phyloP scores from a whole-genome alignment of 2,113 vertebrate species.

The Ailurus styani region DNA sequence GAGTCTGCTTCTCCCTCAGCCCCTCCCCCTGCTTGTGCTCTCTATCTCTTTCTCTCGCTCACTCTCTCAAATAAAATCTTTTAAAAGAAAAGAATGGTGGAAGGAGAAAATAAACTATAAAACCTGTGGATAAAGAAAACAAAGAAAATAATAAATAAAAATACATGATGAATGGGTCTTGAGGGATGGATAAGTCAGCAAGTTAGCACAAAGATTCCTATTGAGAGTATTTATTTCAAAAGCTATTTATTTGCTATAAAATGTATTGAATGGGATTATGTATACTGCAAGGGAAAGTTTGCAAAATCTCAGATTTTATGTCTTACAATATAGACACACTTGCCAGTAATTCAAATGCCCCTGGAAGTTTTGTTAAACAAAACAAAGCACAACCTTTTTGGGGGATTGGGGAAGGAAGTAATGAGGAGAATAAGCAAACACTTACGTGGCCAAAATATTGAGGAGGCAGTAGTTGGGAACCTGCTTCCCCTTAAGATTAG shows the following conservation, averaged over 20 bases:
- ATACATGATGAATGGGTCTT: not conserved
- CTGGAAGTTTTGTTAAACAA: not conserved
- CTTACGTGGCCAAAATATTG: not conserved
- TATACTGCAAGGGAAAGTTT: not conserved
- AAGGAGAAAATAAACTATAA: not conserved
- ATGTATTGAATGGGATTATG: not conserved
- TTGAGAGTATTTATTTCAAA: not conserved
- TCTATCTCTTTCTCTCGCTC: not conserved
- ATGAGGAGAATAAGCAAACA: not conserved
- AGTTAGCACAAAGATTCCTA: not conserved
- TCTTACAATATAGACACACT: not conserved
- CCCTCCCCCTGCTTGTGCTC: not conserved
- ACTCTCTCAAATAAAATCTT: not conserved
- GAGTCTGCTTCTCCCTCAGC: not conserved
- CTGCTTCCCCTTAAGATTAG: not conserved
- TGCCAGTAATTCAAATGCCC: not conserved
- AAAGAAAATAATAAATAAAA: not conserved
- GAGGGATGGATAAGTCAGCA: not conserved
- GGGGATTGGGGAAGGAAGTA: not conserved
- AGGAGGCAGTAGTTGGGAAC: not conserved
- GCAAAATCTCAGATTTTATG: not conserved
- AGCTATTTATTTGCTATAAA: not conserved
- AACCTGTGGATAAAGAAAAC: not conserved
- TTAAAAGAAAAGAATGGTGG: not conserved
- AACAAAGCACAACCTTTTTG: not conserved